Evolutionary conservation across 2,797 vertebrate genomes (phyloP).

Genomic region (Acanthopagrus latus): DNA sequence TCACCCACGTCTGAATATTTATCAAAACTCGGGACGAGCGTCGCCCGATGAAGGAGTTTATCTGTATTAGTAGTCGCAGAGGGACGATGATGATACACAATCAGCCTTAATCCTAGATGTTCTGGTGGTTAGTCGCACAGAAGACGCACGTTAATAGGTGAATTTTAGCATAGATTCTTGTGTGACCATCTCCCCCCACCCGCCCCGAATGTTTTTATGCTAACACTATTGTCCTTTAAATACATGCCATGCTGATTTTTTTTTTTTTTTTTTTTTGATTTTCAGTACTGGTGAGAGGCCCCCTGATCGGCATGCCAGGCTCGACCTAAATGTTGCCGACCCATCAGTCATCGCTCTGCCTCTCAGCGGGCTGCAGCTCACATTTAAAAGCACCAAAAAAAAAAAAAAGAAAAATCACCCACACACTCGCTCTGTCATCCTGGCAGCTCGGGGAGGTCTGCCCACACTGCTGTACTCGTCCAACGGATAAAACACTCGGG

Average conservation of each 20-base stretch:
- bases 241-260: constrained; percentile 64
- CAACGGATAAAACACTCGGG: constrained; percentile 35
- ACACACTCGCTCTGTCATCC: constrained; percentile 32
- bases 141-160: constrained; percentile 36
- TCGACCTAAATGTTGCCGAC: constrained; percentile 11
- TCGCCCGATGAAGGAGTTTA: constrained; percentile 40
- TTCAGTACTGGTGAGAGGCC: constrained; percentile 36
- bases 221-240: constrained; percentile 43
- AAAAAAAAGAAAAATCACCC: constrained; percentile 27
- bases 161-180: constrained; percentile 67
- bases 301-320: constrained; percentile 30
- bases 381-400: constrained; percentile 39
- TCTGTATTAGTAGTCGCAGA: constrained; percentile 32
- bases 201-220: constrained; percentile 9
- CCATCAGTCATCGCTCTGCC: not conserved
- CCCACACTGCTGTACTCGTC: constrained; percentile 34
- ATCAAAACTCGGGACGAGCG: constrained; percentile 26
- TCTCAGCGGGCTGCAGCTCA: constrained; percentile 29
- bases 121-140: constrained; percentile 32
- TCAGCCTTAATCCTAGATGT: constrained; percentile 30
- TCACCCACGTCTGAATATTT: constrained; percentile 34
- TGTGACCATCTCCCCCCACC: constrained; percentile 50
- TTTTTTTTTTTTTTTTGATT: constrained; percentile 31
- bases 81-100: constrained; percentile 23
- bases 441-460: constrained; percentile 24